These are phyloP conservation scores for Mizuhopecten yessoensis DNA, from an alignment of 1,140 invertebrate species.

Conservation along the genomic window DNA sequence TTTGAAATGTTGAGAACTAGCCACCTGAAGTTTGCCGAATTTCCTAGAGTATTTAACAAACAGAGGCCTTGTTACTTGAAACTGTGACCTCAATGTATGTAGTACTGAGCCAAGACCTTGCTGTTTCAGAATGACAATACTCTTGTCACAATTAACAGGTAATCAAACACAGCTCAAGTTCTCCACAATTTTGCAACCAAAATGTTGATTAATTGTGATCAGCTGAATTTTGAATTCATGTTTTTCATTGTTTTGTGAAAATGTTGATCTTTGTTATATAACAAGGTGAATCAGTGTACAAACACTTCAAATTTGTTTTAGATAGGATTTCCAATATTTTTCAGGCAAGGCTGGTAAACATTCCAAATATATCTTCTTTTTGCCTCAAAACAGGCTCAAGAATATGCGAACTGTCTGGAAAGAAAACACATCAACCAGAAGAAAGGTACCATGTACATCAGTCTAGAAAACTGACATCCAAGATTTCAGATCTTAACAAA, in stretches of 20 bases:
- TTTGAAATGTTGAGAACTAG: constrained; percentile 18
- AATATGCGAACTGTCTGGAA: constrained; percentile 9
- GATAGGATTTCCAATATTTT: no score
- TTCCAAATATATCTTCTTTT: constrained; percentile 40
- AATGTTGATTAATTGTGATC: constrained; percentile 12
- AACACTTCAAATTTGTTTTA: no score
- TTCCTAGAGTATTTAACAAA: no score
- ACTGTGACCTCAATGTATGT: no score
- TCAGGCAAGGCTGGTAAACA: neutral
- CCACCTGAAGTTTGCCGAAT: neutral
- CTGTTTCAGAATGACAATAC: no score
- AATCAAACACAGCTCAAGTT: neutral
- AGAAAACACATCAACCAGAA: constrained; percentile 9
- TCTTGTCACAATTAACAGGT: neutral
- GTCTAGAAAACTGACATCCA: neutral
- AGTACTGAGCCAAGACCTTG: no score
- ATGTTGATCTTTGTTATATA: no score
- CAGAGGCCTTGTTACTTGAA: no score
- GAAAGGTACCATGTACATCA: constrained; percentile 30
- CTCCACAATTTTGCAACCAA: neutral
- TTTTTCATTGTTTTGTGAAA: no score
- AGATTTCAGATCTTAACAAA: no score
- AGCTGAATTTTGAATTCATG: neutral
- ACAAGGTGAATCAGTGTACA: no score
- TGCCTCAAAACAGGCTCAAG: constrained; percentile 28